Base-by-base conservation (phyloP, 1,140 invertebrate species). In the Drosophila subpulchrella region DNA sequence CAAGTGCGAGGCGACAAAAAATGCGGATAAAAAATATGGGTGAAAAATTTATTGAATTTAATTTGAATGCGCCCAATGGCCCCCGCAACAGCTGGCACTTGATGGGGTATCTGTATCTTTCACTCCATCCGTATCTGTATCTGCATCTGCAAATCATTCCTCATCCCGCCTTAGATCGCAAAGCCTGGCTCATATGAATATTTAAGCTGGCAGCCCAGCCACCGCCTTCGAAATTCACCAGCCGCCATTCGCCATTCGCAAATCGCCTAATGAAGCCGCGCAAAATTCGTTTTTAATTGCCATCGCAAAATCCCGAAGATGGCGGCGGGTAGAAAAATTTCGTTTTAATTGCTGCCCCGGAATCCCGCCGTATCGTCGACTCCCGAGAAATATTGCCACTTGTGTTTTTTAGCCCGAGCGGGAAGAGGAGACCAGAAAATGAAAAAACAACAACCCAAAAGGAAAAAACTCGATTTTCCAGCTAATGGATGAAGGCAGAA, bases 241-340 rank as follows among this genome's bases (percentile, higher is more conserved):
- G 34, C 20, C 39, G 46, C 63, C 46, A 54, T 71, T 39, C 34
- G 60, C 27, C 27, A 27, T 27, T 27, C 27, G 27, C 60, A 24
- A 51, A 47, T 62, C 48, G 72, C 32, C 84, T 88, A 88, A 88
- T 88, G 83, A 88, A 89, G 83, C 80, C 53, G 76, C 81, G 84
- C 85, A 75, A 89, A 89, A 89, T 89, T 89, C 85, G 77, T 84
- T 89, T 89, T 89, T 89, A 89, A 89, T 89, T 89, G 84, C 84
- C 42, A 71, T 63, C 59, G 73, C 66, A 79, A 89, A 83, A 70
- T 77, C 84, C 78, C 84, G 60, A 88, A 88, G 83, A 88, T 89
- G 83, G 80, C 75, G 83, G 56, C 75, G 71, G 57, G 66, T 61
- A 88, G 72, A 88, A 88, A 88, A 88, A 88, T 89, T 88, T 74